Conservation (phyloP, 2,113 vertebrate species). For the Camarhynchus parvulus region DNA sequence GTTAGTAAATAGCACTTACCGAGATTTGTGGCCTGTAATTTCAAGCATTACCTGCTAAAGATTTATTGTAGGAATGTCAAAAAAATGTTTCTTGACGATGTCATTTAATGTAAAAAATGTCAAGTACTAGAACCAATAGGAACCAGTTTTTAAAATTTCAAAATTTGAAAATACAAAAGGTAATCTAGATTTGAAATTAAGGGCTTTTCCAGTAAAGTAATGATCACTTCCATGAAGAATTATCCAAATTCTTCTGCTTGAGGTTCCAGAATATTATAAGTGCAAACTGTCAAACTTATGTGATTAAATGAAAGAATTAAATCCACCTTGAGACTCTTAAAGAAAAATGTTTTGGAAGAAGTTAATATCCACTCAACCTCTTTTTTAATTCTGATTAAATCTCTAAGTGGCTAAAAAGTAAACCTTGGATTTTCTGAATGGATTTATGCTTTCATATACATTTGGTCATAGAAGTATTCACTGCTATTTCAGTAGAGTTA, state of each 20-base stretch:
- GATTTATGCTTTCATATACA: background rate
- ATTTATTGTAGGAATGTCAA: conserved; percentile 17
- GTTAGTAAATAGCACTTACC: conserved; percentile 69
- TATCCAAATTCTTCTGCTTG: background rate
- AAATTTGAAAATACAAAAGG: background rate
- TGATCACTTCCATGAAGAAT: background rate
- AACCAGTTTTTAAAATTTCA: background rate
- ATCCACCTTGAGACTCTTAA: background rate
- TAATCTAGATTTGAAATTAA: background rate
- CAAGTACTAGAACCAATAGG: background rate
- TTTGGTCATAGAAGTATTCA: background rate
- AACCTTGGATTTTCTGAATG: background rate
- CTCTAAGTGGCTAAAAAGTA: background rate
- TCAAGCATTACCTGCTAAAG: conserved; percentile 57
- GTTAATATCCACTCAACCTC: background rate
- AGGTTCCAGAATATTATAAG: background rate
- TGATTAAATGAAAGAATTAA: background rate
- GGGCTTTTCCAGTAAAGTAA: background rate
- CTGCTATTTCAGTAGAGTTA: background rate
- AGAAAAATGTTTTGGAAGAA: background rate
- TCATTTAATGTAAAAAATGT: background rate
- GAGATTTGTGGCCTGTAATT: conserved; percentile 64
- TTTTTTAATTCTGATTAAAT: conserved; percentile 17
- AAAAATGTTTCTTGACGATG: conserved; percentile 19
- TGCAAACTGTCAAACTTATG: background rate